Evolutionary conservation across 2,888 invertebrate genomes (phyloP), one percentile per base, ranked within the genome.

Genomic region (Phalangium opilio): DNA sequence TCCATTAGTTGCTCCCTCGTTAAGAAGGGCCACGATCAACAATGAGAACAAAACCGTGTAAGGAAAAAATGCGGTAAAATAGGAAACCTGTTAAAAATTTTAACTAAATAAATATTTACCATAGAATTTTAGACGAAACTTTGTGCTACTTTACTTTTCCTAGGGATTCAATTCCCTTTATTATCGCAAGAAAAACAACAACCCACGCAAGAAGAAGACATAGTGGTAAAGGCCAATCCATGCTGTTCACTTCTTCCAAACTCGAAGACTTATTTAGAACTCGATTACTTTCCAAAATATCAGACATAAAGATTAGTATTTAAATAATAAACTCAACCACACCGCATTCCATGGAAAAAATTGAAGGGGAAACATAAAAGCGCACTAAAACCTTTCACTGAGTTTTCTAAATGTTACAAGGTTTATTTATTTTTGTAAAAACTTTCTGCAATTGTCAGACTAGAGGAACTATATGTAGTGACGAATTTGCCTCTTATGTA

Each of bases 81-180:
- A 59, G 2, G 59, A 54, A 45, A 59, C 56, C 59, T 59, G 8
- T 7, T n/a, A n/a, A n/a, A n/a, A n/a, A n/a, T n/a, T n/a, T n/a
- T n/a, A n/a, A n/a, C n/a, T n/a, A 8, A 27, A 27, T 27, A 27
- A 27, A 27, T 8, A 27, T 27, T 27, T 8, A 7, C 27, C 8
- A 27, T 27, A 8, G 27, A 27, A 27, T 27, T 27, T 27, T 27
- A 27, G 5, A 7, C 27, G 27, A 27, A 27, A 27, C 27, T 7
- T 5, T 38, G 38, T 38, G 10, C 3, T 3, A 14, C 27, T 2
- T 50, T 50, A 78, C 81, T 65, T 83, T 83, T 40, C 84, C 83
- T 0, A 82, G 78, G 59, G 80, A 81, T 63, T 78, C 78, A 1
- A 83, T 80, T 10, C 83, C 83, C 52, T 73, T 75, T 14, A 78